Conservation (phyloP, 2,888 invertebrate genomes). For the Acrobasis repandana region DNA sequence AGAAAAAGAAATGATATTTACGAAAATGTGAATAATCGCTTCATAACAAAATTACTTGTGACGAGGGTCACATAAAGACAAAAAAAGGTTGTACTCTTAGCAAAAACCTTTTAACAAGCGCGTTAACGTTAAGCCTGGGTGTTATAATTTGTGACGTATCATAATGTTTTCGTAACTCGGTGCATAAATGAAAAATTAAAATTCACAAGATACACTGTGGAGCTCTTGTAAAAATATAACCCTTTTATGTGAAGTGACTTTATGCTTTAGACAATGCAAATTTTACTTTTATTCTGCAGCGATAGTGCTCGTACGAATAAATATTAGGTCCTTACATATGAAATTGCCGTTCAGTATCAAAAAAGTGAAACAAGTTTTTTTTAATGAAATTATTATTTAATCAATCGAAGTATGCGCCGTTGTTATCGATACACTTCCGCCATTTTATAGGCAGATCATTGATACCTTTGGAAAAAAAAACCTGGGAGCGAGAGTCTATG, state of each 20-base stretch:
- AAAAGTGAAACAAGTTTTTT: too few species aligned
- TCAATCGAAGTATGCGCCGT: too few species aligned
- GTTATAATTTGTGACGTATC: slow-evolving; percentile 52
- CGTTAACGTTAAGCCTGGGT: slow-evolving; percentile 54
- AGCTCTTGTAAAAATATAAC: slow-evolving; percentile 31
- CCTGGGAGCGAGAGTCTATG: too few species aligned
- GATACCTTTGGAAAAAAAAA: too few species aligned
- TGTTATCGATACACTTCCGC: too few species aligned
- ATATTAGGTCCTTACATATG: too few species aligned
- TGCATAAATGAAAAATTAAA: slow-evolving; percentile 37
- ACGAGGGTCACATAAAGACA: slow-evolving; percentile 66
- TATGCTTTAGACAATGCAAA: slow-evolving; percentile 27
- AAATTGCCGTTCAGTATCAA: too few species aligned
- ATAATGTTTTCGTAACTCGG: slow-evolving; percentile 39
- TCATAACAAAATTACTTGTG: slow-evolving; percentile 65
- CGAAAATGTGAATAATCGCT: slow-evolving; percentile 58
- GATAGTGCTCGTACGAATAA: slow-evolving; percentile 7
- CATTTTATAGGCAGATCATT: too few species aligned
- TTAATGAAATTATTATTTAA: too few species aligned
- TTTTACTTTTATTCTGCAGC: slow-evolving; percentile 22
- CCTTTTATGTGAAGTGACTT: slow-evolving; percentile 31
- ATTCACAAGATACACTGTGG: slow-evolving; percentile 34
- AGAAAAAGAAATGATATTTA: slow-evolving; percentile 30
- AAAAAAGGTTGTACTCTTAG: slow-evolving; percentile 51
- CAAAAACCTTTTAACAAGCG: slow-evolving; percentile 62